A percentile compares a stretch with the other conserved stretches of the same genome.
phyloP scores from a whole-genome alignment of 1,140 invertebrate species.

The Leptinotarsa texana region DNA sequence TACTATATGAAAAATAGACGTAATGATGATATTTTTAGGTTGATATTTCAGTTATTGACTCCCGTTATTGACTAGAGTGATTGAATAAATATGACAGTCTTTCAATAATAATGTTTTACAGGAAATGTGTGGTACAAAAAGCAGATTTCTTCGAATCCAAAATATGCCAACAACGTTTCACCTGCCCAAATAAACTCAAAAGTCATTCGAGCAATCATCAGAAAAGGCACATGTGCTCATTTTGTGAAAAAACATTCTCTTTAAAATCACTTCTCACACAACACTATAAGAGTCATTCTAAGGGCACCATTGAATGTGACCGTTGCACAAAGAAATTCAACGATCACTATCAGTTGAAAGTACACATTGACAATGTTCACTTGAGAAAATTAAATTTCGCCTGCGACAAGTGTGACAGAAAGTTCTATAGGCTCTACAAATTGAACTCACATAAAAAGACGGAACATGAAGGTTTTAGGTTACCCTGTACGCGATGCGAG shows the following conservation, averaged over 20 bases:
- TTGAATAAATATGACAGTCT: no score
- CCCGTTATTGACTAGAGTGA: no score
- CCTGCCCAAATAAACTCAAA: neutral
- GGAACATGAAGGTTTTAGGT: slow-evolving; percentile 39
- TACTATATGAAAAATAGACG: no score
- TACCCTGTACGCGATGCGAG: slow-evolving; percentile 29
- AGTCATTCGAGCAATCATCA: neutral
- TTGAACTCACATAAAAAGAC: slow-evolving; percentile 29
- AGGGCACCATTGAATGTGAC: slow-evolving; percentile 61
- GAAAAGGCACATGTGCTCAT: neutral
- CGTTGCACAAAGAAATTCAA: slow-evolving; percentile 54
- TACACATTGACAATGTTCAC: slow-evolving; percentile 29
- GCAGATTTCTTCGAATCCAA: neutral
- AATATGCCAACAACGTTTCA: neutral
- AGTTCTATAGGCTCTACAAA: slow-evolving; percentile 36
- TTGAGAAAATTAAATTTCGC: slow-evolving; percentile 31
- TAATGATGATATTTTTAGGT: no score
- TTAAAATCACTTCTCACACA: neutral
- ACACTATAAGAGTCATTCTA: neutral
- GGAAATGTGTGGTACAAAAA: neutral
- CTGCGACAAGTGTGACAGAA: slow-evolving; percentile 40
- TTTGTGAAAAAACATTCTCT: neutral
- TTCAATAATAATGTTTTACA: neutral
- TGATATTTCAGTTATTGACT: no score
- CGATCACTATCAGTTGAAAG: neutral